Conservation (phyloP, 2,888 invertebrate species). For the Perizoma affinitatum region DNA sequence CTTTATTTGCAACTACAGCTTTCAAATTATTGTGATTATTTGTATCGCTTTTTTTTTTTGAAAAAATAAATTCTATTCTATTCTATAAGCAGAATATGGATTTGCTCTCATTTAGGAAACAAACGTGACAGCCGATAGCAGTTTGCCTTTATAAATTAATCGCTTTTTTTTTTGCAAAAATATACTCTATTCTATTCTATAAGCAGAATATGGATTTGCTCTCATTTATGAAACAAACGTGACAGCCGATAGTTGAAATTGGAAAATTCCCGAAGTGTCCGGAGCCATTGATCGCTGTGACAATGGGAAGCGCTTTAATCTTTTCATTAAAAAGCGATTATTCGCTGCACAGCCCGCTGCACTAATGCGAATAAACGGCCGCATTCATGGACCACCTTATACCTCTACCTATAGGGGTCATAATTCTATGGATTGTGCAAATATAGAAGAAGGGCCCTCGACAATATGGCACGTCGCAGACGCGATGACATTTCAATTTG, state of each 20-base stretch:
- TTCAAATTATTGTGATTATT: no score
- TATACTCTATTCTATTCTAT: no score
- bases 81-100: no score
- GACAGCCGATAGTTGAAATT: conserved; percentile 65
- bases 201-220: background rate
- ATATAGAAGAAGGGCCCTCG: conserved; percentile 42
- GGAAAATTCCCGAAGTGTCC: conserved; percentile 77
- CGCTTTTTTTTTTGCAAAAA: no score
- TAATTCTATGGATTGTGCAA: conserved; percentile 37
- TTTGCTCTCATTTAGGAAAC: no score
- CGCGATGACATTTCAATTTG: conserved; percentile 81
- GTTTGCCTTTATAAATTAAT: no score
- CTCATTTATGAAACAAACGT: conserved; percentile 45
- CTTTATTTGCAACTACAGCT: no score
- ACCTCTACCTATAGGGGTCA: conserved; percentile 37
- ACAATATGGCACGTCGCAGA: conserved; percentile 68
- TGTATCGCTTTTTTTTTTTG: no score
- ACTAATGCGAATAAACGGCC: conserved; percentile 74
- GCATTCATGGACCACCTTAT: conserved; percentile 42
- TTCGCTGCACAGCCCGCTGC: conserved; percentile 77
- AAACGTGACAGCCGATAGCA: no score
- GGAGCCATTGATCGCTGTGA: conserved; percentile 66
- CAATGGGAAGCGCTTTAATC: conserved; percentile 76
- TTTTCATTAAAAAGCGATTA: conserved; percentile 84
- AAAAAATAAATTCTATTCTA: no score